Evolutionary conservation across 1,140 invertebrate genomes (phyloP).

Genomic region (Tachypleus tridentatus): DNA sequence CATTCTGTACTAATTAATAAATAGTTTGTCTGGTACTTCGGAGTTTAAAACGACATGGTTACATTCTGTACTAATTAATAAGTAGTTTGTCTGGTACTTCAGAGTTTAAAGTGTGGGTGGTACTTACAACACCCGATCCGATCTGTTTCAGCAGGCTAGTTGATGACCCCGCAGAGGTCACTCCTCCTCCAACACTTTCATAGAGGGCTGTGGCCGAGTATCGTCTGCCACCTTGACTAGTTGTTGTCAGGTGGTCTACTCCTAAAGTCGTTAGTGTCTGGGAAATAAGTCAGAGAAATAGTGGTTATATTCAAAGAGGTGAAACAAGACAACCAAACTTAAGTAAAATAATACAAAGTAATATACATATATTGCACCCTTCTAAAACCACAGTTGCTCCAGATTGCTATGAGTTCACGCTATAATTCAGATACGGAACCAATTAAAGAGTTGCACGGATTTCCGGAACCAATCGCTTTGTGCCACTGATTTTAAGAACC

Average conservation of each 20-base stretch:
- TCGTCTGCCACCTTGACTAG: slow-evolving; percentile 18
- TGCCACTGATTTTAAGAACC: no score
- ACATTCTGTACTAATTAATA: no score
- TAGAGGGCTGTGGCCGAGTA: slow-evolving; percentile 24
- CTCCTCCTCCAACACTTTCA: slow-evolving; percentile 8
- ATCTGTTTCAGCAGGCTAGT: slow-evolving; percentile 28
- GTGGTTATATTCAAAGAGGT: background rate
- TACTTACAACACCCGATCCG: slow-evolving; percentile 29
- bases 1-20: no score
- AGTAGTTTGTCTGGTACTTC: no score
- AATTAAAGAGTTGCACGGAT: no score
- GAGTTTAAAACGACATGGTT: no score
- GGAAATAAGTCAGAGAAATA: background rate
- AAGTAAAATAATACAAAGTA: background rate
- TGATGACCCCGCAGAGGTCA: slow-evolving; percentile 12
- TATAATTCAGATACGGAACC: no score
- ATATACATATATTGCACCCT: background rate
- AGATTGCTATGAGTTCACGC: no score
- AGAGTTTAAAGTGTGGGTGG: background rate
- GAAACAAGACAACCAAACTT: background rate
- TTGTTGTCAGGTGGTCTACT: slow-evolving; percentile 24
- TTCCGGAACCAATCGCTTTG: no score
- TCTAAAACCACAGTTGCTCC: background rate
- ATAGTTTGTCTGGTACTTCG: no score
- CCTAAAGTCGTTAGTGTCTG: slow-evolving; percentile 20